Percentiles rank a stretch among this genome's conserved stretches.
Evolutionary conservation across 2,888 invertebrate genomes (phyloP).

Genomic region (Rhagonycha lutea): DNA sequence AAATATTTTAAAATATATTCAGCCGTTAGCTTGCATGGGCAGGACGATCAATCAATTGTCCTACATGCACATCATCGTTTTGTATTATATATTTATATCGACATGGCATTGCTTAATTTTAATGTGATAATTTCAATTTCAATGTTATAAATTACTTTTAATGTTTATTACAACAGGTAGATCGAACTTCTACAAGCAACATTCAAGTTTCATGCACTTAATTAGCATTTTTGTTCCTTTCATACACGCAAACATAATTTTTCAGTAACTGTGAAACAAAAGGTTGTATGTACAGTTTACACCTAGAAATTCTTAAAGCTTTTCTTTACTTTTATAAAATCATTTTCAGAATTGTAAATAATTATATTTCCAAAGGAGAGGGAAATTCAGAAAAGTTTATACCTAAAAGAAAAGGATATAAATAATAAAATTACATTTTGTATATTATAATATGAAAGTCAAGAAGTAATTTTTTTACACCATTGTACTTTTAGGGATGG

Average conservation of each 20-base stretch:
- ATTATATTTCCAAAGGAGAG: background rate
- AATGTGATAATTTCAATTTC: too few species aligned
- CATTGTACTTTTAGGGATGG: too few species aligned
- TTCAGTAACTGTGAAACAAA: background rate
- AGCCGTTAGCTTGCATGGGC: background rate
- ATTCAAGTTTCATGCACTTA: background rate
- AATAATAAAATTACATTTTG: background rate
- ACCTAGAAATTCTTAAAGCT: background rate
- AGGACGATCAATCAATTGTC: background rate
- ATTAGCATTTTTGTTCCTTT: background rate
- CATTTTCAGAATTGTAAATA: background rate
- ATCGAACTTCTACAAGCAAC: background rate
- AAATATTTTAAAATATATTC: background rate
- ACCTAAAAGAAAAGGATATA: background rate
- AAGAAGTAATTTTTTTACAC: background rate
- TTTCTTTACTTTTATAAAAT: background rate
- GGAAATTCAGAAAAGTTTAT: background rate
- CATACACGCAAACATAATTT: background rate
- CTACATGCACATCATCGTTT: background rate
- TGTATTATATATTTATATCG: background rate
- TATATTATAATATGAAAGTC: background rate
- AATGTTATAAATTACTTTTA: too few species aligned
- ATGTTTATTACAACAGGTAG: background rate
- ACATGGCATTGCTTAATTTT: background rate
- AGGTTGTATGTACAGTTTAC: background rate